Conservation (phyloP, 2,888 invertebrate species). For the Axea sp. region DNA sequence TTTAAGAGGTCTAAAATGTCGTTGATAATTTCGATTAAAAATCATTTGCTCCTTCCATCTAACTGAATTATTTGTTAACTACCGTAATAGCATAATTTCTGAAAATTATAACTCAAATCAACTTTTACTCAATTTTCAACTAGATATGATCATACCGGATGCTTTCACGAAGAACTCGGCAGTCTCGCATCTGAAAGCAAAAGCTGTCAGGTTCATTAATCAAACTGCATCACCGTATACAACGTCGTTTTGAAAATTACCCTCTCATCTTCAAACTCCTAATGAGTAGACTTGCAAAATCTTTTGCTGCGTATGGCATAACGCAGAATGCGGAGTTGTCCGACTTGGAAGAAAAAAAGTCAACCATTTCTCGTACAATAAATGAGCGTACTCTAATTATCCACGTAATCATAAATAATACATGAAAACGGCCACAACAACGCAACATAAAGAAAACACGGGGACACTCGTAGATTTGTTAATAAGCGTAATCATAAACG, state of each 20-base stretch:
- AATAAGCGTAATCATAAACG: conserved; percentile 5
- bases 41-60: no score
- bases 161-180: conserved; percentile 17
- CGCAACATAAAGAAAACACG: conserved; percentile 1
- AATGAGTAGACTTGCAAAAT: conserved; percentile 35
- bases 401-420: conserved; percentile 36
- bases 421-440: conserved; percentile 14
- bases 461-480: conserved; percentile 4
- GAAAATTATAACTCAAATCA: no score
- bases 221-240: conserved; percentile 39
- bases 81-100: no score
- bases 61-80: no score
- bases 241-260: conserved; percentile 37
- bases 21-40: no score
- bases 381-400: conserved; percentile 38
- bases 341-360: conserved; percentile 1
- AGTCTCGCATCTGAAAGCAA: conserved; percentile 25
- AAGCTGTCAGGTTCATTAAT: conserved; percentile 41
- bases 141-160: conserved; percentile 16
- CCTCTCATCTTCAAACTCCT: conserved; percentile 33
- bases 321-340: conserved; percentile 2
- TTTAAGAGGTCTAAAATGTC: no score
- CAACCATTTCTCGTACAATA: conserved; percentile 8
- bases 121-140: no score
- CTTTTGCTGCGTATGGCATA: conserved; percentile 17